Percentiles rank a stretch among this genome's conserved stretches.
Conservation (phyloP, 2,113 vertebrate genomes). For the Lathamus discolor region DNA sequence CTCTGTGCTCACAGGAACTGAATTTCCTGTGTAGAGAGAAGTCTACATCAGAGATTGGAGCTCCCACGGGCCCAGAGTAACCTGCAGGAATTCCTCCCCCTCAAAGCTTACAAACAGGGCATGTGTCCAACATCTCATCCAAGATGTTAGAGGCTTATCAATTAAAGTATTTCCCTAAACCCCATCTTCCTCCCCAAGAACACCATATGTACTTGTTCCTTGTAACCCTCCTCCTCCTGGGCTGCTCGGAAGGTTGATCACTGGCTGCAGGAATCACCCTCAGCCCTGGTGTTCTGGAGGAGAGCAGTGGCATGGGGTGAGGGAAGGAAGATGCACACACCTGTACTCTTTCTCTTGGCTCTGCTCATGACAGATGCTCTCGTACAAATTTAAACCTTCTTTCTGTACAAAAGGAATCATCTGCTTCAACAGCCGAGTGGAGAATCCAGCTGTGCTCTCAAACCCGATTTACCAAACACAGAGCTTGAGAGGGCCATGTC, state of each 20-base stretch:
- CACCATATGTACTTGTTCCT: neutral
- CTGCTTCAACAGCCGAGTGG: neutral
- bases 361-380: neutral
- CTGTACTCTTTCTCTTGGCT: neutral
- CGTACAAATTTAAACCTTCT: neutral
- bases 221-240: neutral
- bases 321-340: accelerated
- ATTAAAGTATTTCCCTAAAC: neutral
- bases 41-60: neutral
- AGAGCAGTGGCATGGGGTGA: neutral
- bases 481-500: accelerated
- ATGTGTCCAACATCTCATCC: neutral
- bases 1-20: neutral
- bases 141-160: neutral
- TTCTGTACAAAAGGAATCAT: neutral
- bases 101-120: neutral
- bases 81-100: slow-evolving; percentile 2
- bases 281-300: accelerated
- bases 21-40: neutral
- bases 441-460: neutral
- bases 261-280: neutral
- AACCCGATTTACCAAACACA: accelerated
- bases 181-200: neutral
- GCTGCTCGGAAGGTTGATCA: neutral
- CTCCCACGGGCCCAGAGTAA: neutral